Evolutionary conservation across 2,888 invertebrate species (phyloP).

Genomic region (Trichopria drosophilae): DNA sequence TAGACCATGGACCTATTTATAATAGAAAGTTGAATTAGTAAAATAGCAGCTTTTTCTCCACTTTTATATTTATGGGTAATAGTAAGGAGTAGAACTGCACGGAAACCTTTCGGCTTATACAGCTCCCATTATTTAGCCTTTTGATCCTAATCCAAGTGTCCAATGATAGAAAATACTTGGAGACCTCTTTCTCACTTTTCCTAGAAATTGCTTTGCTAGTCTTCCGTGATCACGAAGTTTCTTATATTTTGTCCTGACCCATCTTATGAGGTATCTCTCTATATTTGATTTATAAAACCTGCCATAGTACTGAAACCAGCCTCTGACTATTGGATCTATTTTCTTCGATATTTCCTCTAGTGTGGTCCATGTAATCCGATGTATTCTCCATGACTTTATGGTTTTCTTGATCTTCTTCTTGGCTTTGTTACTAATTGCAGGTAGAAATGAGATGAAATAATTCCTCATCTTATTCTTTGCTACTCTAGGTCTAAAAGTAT

Average conservation of each 20-base stretch:
- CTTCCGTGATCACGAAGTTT: neutral
- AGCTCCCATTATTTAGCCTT: too few relatives aligned
- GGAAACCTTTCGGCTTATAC: too few relatives aligned
- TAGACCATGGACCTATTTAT: too few relatives aligned
- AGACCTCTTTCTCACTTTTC: too few relatives aligned
- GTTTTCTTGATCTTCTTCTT: neutral
- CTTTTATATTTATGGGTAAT: too few relatives aligned
- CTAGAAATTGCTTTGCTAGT: too few relatives aligned
- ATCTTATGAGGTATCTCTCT: too few relatives aligned
- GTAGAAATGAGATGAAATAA: neutral
- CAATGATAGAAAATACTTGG: too few relatives aligned
- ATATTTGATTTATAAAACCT: neutral
- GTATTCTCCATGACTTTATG: neutral
- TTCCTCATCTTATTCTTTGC: neutral
- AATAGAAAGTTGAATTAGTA: too few relatives aligned
- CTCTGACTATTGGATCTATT: neutral
- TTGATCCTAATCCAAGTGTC: too few relatives aligned
- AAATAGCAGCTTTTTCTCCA: too few relatives aligned
- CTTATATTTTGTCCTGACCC: slow-evolving; percentile 3
- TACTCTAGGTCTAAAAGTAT: neutral
- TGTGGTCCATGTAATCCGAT: neutral
- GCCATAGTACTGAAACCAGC: slow-evolving; percentile 3
- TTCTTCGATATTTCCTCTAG: neutral
- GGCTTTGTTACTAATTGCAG: neutral
- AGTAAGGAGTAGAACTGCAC: too few relatives aligned